Base-by-base conservation (phyloP, 2,113 vertebrate species). In the Illadopsis cleaveri region DNA sequence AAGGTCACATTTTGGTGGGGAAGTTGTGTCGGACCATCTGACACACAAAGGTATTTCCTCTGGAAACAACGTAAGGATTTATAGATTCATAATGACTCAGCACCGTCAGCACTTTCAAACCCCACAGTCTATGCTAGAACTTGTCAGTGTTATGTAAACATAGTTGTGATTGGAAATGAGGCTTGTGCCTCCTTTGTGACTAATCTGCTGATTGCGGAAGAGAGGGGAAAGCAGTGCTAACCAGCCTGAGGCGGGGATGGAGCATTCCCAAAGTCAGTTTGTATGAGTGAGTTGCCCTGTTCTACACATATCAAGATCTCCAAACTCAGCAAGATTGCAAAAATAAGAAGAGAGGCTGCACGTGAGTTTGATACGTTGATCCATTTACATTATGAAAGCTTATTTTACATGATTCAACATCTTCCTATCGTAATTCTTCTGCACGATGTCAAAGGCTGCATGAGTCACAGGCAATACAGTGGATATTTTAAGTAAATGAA, bases 11-110 rank as follows among this genome's bases (percentile, higher is more conserved):
- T 30, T 8, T 18, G 21, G 68, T 65, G 51, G 47, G 54, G 38
- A 83, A 60, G 68, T 62, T 62, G 51, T 45, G 31, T 73, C 28
- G 45, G 76, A 57, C 88, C n/a, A 38, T 54, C 85, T 57, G n/a
- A 93, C 58, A 8, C 3, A 38, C 11, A 51, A 48, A 83, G 42
- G 15, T 4, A 78, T 70, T 96, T 97, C 92, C 92, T 89, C 71
- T 30, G 35, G 89, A 94, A 92, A 86, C 51, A 30, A 86, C 64
- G 57, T 31, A 70, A 86, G 35, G 27, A 58, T 88, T 73, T 80
- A 69, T 9, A 4, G 56, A 38, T 83, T 98, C 98, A 95, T 58
- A 75, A 53, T 98, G 98, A 98, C 94, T 97, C 95, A 83, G 97
- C 97, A 93, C 30, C 35, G 15, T 76, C 80, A 71, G 51, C 50